phyloP scores from a whole-genome alignment of 35 echinoderm and acorn worm species.

The Acanthaster planci region DNA sequence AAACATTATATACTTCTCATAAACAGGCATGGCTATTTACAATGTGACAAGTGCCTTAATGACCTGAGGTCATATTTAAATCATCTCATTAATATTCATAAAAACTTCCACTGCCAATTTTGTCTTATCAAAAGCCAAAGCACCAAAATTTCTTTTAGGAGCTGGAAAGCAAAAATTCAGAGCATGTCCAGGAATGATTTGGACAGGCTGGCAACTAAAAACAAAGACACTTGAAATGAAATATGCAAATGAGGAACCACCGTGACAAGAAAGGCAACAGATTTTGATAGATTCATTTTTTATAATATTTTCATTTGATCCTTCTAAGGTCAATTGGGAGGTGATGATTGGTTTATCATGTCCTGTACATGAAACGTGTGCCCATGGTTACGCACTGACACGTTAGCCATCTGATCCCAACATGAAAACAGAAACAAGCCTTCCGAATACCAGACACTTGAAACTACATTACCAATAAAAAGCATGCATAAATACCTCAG shows the following conservation, averaged over 20 bases:
- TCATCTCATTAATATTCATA: constrained; percentile 53
- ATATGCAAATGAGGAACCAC: constrained; percentile 20
- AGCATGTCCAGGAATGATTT: no score
- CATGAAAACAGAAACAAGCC: not conserved
- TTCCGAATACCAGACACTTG: no score
- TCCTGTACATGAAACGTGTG: constrained; percentile 61
- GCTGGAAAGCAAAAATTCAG: no score
- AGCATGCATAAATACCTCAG: no score
- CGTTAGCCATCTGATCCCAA: constrained; percentile 56
- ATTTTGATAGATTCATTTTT: not conserved
- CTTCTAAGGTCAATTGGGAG: constrained; percentile 62
- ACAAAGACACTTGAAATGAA: not conserved
- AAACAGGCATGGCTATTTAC: no score
- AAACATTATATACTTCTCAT: no score
- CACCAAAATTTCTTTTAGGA: no score
- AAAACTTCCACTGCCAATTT: not conserved
- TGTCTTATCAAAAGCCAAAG: not conserved
- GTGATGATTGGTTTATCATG: constrained; percentile 72
- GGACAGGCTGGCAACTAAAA: no score
- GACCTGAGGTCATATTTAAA: constrained; percentile 38
- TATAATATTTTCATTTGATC: not conserved
- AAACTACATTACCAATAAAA: no score
- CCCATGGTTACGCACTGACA: constrained; percentile 61
- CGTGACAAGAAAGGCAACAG: not conserved
- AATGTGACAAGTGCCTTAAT: no score